A percentile compares a stretch with the other conserved stretches of the same genome.
These are phyloP conservation scores for Anolis apletophallus DNA, from an alignment of 2,797 vertebrate genomes.

Conservation along the genomic window DNA sequence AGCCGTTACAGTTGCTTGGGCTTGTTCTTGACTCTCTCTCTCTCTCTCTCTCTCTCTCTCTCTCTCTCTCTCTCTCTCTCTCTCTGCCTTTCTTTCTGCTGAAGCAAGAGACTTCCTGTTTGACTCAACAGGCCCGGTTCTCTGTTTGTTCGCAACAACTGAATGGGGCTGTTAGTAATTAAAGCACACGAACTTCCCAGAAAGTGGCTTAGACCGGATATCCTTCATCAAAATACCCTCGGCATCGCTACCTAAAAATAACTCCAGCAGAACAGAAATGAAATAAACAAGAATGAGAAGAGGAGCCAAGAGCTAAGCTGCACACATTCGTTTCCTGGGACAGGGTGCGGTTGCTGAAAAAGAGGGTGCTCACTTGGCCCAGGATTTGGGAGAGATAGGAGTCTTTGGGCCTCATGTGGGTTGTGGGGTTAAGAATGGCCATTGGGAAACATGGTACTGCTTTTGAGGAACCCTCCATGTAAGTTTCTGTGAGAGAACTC, in stretches of 20 bases:
- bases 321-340: background rate
- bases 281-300: conserved; percentile 46
- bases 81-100: background rate
- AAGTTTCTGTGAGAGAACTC: background rate
- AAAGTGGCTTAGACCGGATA: conserved; percentile 83
- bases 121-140: conserved; percentile 74
- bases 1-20: background rate
- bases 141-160: conserved; percentile 51
- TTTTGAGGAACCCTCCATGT: background rate
- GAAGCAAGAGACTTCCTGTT: conserved; percentile 76
- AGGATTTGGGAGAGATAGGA: background rate
- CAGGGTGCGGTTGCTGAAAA: conserved; percentile 2
- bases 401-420: no score
- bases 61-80: background rate
- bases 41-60: background rate
- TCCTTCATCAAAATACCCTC: conserved; percentile 82
- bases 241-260: conserved; percentile 83
- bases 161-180: conserved; percentile 84
- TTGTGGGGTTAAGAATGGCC: background rate
- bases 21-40: background rate
- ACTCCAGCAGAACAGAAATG: conserved; percentile 56
- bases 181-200: conserved; percentile 83
- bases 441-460: no score
- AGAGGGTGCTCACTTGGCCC: conserved; percentile 13
- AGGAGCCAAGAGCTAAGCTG: background rate